Conservation (phyloP, 2,888 invertebrate genomes). For the Leucozona laternaria region DNA sequence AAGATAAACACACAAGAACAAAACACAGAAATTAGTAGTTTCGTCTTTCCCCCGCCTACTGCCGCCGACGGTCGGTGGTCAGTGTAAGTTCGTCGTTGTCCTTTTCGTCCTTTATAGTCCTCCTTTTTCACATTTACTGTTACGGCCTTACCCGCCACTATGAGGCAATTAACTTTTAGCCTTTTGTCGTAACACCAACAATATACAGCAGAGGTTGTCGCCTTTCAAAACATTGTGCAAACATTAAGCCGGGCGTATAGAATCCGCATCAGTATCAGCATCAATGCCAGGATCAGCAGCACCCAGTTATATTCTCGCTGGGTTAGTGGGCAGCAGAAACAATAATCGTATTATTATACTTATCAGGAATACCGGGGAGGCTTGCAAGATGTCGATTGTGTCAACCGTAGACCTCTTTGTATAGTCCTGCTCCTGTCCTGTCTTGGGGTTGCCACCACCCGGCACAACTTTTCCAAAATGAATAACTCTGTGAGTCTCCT, state of each 20-base stretch:
- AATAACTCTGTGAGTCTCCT: slow-evolving; percentile 30
- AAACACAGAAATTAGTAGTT: slow-evolving; percentile 61
- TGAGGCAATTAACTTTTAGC: slow-evolving; percentile 74
- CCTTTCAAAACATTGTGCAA: slow-evolving; percentile 72
- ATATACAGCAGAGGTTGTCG: slow-evolving; percentile 71
- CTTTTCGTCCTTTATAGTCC: slow-evolving; percentile 29
- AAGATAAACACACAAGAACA: slow-evolving; percentile 47
- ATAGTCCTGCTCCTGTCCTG: slow-evolving; percentile 17
- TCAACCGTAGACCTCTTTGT: slow-evolving; percentile 16
- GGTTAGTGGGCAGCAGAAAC: slow-evolving; percentile 71
- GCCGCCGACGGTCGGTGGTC: background rate
- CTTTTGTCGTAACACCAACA: slow-evolving; percentile 74
- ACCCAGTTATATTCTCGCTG: slow-evolving; percentile 46
- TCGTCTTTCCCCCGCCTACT: slow-evolving; percentile 12
- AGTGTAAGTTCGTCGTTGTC: slow-evolving; percentile 27
- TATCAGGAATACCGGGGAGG: slow-evolving; percentile 40
- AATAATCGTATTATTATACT: slow-evolving; percentile 72
- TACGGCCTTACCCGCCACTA: slow-evolving; percentile 38
- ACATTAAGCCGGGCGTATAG: slow-evolving; percentile 60
- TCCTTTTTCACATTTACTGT: slow-evolving; percentile 31
- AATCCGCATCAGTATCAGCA: slow-evolving; percentile 30
- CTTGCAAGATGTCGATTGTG: slow-evolving; percentile 50
- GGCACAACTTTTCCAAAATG: slow-evolving; percentile 55
- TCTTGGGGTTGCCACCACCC: background rate
- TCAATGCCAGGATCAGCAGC: slow-evolving; percentile 31